Base-by-base conservation (phyloP, 2,113 vertebrate genomes). In the Proteles cristata region DNA sequence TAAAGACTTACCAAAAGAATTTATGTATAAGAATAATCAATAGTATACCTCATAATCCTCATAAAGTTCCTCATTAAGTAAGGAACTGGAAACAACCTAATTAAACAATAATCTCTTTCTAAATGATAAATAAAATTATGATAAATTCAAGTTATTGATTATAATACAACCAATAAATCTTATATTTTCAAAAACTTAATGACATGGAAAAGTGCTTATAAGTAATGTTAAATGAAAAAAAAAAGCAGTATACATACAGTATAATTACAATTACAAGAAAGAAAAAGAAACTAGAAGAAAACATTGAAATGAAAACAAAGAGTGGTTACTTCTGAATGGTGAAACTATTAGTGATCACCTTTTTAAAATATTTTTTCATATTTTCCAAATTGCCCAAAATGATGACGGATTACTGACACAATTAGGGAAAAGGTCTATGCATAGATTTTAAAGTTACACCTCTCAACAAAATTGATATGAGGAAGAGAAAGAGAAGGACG, bases 121-220 rank as follows among this genome's bases (percentile, higher is more conserved):
- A 93, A 50, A 81, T 33, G 12, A 76, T 83, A 96, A 58, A 65
- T 71, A 76, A 88, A 85, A 91, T 71, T 84, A 74, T 61, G 19
- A 63, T 53, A 82, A 76, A 92, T 82, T 79, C 63, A 94, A 28
- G 26, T 74, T 88, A 91, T 43, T 93, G 69, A 79, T 80, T 88
- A 93, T 39, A 96, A 69, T 53, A 88, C 11, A 82, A 66, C 11
- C 50, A 97, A 90, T 58, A 87, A 80, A 65, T 48, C 76, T 55
- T 83, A 63, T 35, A 91, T 89, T 97, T 97, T 97, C 35, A 86
- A 90, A 25, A 95, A 94, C 33, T 90, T 83, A 96, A 90, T 94
- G 61, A 96, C 25, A 79, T 33, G 53, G 48, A 81, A 90, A 97
- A 94, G 45, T 39, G 87, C 31, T 92, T 81, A 68, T 48, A 77